Evolutionary conservation across 2,888 invertebrate species (phyloP).

Genomic region (Leptinotarsa juncta): DNA sequence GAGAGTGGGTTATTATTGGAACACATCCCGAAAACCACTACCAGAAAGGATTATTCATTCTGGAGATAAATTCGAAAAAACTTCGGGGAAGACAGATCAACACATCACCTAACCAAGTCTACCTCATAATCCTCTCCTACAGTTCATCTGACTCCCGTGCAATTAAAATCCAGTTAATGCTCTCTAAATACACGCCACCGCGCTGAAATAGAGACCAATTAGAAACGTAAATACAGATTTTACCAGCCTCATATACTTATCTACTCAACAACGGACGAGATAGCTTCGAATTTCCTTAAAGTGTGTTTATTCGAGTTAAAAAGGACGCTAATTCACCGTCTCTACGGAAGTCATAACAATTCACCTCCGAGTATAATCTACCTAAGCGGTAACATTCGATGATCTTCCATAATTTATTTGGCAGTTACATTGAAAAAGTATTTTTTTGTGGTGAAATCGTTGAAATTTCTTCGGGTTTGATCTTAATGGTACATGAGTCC

Average conservation of each 20-base stretch:
- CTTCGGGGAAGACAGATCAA: too few species aligned
- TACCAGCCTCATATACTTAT: constrained; percentile 11
- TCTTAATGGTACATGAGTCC: too few species aligned
- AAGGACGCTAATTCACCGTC: constrained; percentile 20
- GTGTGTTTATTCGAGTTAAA: constrained; percentile 27
- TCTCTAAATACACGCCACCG: neutral
- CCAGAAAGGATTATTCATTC: too few species aligned
- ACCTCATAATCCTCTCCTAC: neutral
- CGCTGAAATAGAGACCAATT: constrained; percentile 24
- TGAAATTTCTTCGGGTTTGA: too few species aligned
- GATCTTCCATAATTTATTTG: neutral
- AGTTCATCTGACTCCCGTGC: neutral
- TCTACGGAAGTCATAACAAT: constrained; percentile 23
- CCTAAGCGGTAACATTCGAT: neutral
- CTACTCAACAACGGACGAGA: neutral
- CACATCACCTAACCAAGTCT: neutral
- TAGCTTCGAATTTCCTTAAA: constrained; percentile 16
- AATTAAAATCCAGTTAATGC: neutral
- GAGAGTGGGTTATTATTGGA: too few species aligned
- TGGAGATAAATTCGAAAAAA: too few species aligned
- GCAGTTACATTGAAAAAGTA: neutral
- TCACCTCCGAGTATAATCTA: neutral
- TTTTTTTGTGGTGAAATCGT: neutral
- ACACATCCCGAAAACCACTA: too few species aligned
- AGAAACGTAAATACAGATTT: constrained; percentile 18